Base-by-base conservation (phyloP, 2,797 vertebrate species). In the Falco concolor region DNA sequence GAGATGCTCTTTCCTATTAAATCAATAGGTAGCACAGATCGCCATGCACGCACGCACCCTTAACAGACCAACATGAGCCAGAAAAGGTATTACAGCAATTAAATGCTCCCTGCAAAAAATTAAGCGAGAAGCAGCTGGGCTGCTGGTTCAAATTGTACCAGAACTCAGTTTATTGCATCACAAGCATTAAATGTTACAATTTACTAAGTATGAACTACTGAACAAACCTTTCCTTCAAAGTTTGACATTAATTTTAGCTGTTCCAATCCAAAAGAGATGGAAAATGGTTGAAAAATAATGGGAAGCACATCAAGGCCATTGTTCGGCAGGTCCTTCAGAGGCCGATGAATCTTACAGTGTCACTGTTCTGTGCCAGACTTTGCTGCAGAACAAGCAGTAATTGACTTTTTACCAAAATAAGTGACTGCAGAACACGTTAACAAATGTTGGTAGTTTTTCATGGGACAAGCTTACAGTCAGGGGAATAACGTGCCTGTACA, bases 141-240 rank as follows among this genome's bases (percentile, higher is more conserved):
- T 97, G 95, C 94, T 96, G 93, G 78, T 77, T 93, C 24, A 83
- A 90, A 94, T 13, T 53, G 70, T 79, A 63, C 59, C 56, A 91
- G 59, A 90, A 95, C 93, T 88, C 87, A 91, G 67, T 72, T 92
- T 84, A 94, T 85, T 92, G 78, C 92, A 93, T 69, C 94, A 95
- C 85, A 95, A 97, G 96, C 96, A 98, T 98, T 98, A 98, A 98
- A 98, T 95, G 97, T 98, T 98, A 98, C 98, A 98, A 98, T 97
- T 97, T 96, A 95, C 78, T 85, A 93, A 93, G 80, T 70, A 96
- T 56, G 96, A 98, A 98, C 96, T 89, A 97, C 96, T 96, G 97
- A 98, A 97, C 96, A 97, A 97, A 97, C 90, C 95, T 97, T 96
- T 96, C 97, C 94, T 87, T 89, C 81, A 95, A 75, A 83, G 98